Evolutionary conservation across 2,888 invertebrate species (phyloP), one percentile per base, ranked within the genome.

Genomic region (Thelaira solivaga): DNA sequence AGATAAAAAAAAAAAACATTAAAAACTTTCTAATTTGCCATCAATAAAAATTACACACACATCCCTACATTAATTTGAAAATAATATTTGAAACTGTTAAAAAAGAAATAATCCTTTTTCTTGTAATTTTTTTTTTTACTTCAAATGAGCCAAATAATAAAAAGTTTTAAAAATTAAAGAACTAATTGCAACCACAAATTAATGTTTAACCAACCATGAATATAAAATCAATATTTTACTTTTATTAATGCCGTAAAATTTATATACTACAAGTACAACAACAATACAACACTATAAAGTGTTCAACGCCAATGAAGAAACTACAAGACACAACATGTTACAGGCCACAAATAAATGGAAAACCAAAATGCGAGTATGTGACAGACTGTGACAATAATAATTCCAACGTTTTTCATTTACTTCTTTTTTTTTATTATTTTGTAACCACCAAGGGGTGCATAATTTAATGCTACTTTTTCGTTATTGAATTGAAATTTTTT

Each of bases 381-480:
- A 45, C 53, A 59, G 53, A 61, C 51, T 45, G 47, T 68, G 67
- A 68, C 67, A 68, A 61, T 36, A 61, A 53, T 26, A 53, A 67
- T 68, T 31, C 53, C 55, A 62, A 53, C 36, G 51, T 67, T 29
- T 55, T 67, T 61, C 16, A 16, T 59, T 71, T n/a, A n/a, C n/a
- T n/a, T n/a, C n/a, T n/a, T n/a, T n/a, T n/a, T n/a, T n/a, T n/a
- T n/a, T n/a, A n/a, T n/a, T n/a, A n/a, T n/a, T n/a, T 67, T 65
- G 61, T 68, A 53, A 74, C 67, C 67, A 62, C 36, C 39, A 51
- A 68, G 53, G 61, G 74, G 61, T 74, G 67, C 74, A 74, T 61
- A 55, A 74, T 16, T 67, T 53, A 55, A 61, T 74, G 67, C 29
- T 53, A 59, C 34, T 51, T 65, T 53, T 67, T 68, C n/a, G n/a